Conservation (phyloP, 2,113 vertebrate species). For the Bujurquina vittata region DNA sequence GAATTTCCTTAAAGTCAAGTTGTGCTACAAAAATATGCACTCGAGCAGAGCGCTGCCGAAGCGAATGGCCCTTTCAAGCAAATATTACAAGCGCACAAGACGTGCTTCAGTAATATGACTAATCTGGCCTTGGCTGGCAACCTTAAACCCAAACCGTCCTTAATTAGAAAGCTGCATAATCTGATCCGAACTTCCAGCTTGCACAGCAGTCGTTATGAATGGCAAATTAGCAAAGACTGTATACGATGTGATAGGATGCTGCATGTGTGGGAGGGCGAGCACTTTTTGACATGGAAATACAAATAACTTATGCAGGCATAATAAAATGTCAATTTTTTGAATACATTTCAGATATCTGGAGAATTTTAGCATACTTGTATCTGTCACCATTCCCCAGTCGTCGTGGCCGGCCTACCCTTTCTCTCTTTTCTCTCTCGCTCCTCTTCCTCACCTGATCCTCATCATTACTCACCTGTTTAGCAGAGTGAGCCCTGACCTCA, state of each 20-base stretch:
- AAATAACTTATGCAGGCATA: background rate
- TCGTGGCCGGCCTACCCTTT: too few relatives aligned
- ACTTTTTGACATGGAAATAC: background rate
- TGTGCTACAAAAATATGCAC: slow-evolving; percentile 14
- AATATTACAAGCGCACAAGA: slow-evolving; percentile 4
- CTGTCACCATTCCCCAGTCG: too few relatives aligned
- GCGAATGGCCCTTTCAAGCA: slow-evolving; percentile 8
- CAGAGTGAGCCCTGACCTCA: too few relatives aligned
- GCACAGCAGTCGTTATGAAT: background rate
- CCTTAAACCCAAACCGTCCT: background rate
- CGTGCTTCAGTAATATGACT: slow-evolving; percentile 7
- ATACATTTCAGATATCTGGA: background rate
- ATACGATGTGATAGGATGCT: background rate
- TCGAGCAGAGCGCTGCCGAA: background rate
- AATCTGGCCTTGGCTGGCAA: background rate
- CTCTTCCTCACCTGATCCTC: too few relatives aligned
- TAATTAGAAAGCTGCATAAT: background rate
- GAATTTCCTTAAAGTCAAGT: slow-evolving; percentile 2
- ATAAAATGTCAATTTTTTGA: background rate
- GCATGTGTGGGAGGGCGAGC: background rate
- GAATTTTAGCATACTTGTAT: too few relatives aligned
- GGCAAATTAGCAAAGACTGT: slow-evolving; percentile 3
- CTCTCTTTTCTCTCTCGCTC: too few relatives aligned
- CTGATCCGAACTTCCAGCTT: background rate
- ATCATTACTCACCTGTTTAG: too few relatives aligned